Base-by-base conservation (phyloP, 2,888 invertebrate species). In the Bombyx huttoni region DNA sequence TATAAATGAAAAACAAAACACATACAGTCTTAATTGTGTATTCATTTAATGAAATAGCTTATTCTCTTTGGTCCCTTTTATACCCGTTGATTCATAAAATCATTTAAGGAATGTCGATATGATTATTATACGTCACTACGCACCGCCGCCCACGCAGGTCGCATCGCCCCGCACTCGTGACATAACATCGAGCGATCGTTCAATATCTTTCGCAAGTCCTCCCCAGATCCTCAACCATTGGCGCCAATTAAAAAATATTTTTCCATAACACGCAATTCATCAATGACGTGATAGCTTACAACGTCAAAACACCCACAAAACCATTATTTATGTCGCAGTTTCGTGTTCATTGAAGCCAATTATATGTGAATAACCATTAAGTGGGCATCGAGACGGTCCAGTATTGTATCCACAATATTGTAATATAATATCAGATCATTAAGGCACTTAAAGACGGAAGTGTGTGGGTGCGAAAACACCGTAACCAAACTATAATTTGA, bases 391-490 rank as follows among this genome's bases (percentile, higher is more conserved):
- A 73, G 63, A 72, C 63, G 58, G 65, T 59, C 69, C 69, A 69
- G 74, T 77, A 24, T 24, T 24, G 24, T 24, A 24, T 24, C 24
- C 78, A 78, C 75, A 79, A 78, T 78, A 81, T 80, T 77, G 80
- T 81, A 81, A 81, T 75, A 79, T 79, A 83, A 85, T 84, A 85
- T 80, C 76, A 75, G 78, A 79, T 80, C 82, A 84, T 87, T 84
- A 86, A 77, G 69, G 69, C 75, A 76, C 68, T 78, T 75, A 72
- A 75, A 81, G 74, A 73, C 83, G 87, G 87, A 87, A 87, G 79
- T 81, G 87, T 84, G 87, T 88, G 87, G 87, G 87, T 82, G 87
- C 87, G 70, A 85, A 85, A 87, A 74, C 81, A 81, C 85, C 87
- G 83, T 82, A 79, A 70, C 87, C 67, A 87, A 88, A 86, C 78